Percentiles rank a stretch among this genome's conserved stretches.
These are phyloP conservation scores for Neotragus moschatus DNA, from an alignment of 2,113 vertebrate genomes.

Conservation along the genomic window DNA sequence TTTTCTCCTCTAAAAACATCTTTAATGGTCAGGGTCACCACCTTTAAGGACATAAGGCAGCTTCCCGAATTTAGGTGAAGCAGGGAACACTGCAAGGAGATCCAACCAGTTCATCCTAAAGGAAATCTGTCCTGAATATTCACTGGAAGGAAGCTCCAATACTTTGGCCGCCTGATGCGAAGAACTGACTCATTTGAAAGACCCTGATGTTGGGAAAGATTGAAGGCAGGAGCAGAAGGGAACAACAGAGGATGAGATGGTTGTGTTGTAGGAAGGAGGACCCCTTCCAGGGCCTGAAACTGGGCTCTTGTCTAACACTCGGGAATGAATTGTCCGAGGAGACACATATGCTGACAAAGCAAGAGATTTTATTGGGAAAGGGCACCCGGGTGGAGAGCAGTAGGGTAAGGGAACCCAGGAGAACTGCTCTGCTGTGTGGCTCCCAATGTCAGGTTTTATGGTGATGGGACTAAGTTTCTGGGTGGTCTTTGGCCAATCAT, in stretches of 20 bases:
- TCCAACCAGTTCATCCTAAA: background rate
- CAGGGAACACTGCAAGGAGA: background rate
- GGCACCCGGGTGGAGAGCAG: accelerated
- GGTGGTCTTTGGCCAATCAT: too few relatives aligned
- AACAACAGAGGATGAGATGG: background rate
- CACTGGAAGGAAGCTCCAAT: background rate
- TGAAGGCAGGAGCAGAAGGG: background rate
- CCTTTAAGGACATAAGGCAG: background rate
- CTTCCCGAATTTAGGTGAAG: too few relatives aligned
- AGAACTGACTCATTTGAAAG: background rate
- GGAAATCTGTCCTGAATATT: background rate
- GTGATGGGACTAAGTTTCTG: too few relatives aligned
- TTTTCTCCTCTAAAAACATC: background rate
- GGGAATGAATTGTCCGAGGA: too few relatives aligned
- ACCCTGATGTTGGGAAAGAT: background rate
- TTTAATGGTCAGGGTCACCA: accelerated
- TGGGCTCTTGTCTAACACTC: too few relatives aligned
- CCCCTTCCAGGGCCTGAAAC: too few relatives aligned
- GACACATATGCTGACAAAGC: too few relatives aligned
- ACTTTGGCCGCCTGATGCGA: background rate
- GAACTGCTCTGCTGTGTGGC: accelerated
- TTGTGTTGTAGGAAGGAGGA: too few relatives aligned
- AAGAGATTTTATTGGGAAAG: too few relatives aligned
- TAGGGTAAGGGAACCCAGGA: too few relatives aligned
- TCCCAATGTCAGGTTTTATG: too few relatives aligned